Conservation (phyloP, 2,888 invertebrate genomes). For the Acleris cristana region DNA sequence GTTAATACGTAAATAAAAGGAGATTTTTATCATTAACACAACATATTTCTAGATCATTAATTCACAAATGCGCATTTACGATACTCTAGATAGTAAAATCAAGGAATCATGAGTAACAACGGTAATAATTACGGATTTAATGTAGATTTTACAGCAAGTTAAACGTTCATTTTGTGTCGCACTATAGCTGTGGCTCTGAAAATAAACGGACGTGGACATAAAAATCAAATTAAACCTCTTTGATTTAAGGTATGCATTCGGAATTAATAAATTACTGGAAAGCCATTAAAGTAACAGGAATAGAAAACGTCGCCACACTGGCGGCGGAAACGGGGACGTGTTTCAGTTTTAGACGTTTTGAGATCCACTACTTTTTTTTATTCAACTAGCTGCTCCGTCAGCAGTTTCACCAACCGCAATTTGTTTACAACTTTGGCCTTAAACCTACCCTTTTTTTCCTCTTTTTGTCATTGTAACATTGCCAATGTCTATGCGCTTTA, state of each 20-base stretch:
- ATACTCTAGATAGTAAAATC: not conserved
- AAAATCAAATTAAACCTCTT: constrained; percentile 33
- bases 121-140: not conserved
- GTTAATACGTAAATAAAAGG: constrained; percentile 1
- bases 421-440: not conserved
- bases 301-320: constrained; percentile 30
- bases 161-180: not conserved
- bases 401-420: too few relatives aligned
- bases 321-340: constrained; percentile 27
- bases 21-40: not conserved
- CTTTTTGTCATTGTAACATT: too few relatives aligned
- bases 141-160: not conserved
- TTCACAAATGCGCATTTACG: not conserved
- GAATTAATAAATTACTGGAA: constrained; percentile 36
- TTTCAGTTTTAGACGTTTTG: constrained; percentile 30
- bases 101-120: not conserved
- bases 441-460: not conserved
- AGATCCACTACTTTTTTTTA: constrained; percentile 4
- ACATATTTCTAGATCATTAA: not conserved
- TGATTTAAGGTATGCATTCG: constrained; percentile 35
- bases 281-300: constrained; percentile 35
- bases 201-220: constrained; percentile 21
- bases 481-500: too few relatives aligned
- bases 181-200: constrained; percentile 12
- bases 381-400: not conserved